phyloP scores from a whole-genome alignment of 2,888 invertebrate genomes.

The Drosophila helvetica region DNA sequence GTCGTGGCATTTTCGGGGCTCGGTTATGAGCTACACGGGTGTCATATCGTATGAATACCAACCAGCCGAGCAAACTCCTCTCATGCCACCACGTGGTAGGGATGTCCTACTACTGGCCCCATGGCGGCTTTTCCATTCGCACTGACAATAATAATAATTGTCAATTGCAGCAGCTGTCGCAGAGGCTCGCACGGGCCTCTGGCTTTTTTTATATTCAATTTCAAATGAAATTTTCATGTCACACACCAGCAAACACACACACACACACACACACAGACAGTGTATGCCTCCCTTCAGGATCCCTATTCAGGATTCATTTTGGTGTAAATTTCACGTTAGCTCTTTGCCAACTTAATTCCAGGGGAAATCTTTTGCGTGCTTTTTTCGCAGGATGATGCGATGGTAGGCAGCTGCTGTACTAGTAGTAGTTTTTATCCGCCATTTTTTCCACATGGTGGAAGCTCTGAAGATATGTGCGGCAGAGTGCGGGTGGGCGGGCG shows the following conservation, averaged over 20 bases:
- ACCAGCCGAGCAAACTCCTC: slow-evolving; percentile 32
- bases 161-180: slow-evolving; percentile 76
- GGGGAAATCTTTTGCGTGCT: slow-evolving; percentile 62
- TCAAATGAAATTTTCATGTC: slow-evolving; percentile 74
- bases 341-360: slow-evolving; percentile 50
- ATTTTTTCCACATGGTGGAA: not conserved
- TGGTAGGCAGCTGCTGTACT: slow-evolving; percentile 28
- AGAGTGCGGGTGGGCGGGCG: slow-evolving; percentile 40
- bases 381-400: slow-evolving; percentile 3
- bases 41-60: slow-evolving; percentile 65
- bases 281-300: not conserved
- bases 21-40: slow-evolving; percentile 58
- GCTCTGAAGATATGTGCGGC: slow-evolving; percentile 62
- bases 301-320: slow-evolving; percentile 7
- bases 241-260: slow-evolving; percentile 33
- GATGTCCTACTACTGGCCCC: not conserved
- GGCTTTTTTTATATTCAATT: slow-evolving; percentile 71
- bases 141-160: slow-evolving; percentile 78
- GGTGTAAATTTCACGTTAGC: slow-evolving; percentile 67
- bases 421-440: slow-evolving; percentile 8
- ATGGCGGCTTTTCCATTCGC: slow-evolving; percentile 58
- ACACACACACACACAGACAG: slow-evolving; percentile 10
- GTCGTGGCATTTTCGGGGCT: slow-evolving; percentile 49
- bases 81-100: slow-evolving; percentile 1
- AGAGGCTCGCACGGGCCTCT: slow-evolving; percentile 25